Evolutionary conservation across 2,797 vertebrate species (phyloP), one percentile per base, ranked within the genome.

Genomic region (Pangasius sanitwongsei): DNA sequence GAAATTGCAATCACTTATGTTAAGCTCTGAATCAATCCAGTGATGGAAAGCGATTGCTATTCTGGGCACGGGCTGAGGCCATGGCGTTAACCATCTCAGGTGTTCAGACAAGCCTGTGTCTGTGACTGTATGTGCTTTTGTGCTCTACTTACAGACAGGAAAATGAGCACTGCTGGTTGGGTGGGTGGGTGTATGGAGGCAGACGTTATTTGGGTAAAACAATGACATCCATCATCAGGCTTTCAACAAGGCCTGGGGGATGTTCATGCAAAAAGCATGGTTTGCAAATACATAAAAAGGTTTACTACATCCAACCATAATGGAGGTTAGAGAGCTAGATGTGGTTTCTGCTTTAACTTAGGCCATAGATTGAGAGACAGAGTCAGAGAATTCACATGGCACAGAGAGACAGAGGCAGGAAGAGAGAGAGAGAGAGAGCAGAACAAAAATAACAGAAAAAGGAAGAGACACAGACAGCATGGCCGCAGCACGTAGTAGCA

Each of bases 401-500:
- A 92, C 25, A 82, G 67, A 87, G 65, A 69, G 87, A 80, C 83
- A 90, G 85, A 57, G 67, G 44, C 55, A 77, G 90, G 87, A 87
- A 88, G 88, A 83, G 82, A 48, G 87, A 90, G 59, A 69, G 18
- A 50, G 15, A 25, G 74, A 78, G 65, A 67, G 55, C 59, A 48
- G 59, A 70, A 57, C 63, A 70, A 81, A 81, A 70, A 85, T 41
- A 78, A 55, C 88, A 69, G 13, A 81, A 61, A 69, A 50, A 77
- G 74, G 77, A 37, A 81, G 25, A 63, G 53, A 50, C 86, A 90
- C 89, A 89, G 83, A 86, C 85, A 81, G 91, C 83, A 82, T 89
- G 89, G 89, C 92, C 87, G 91, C 87, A 91, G 92, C 93, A 93
- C 94, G 94, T 94, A 95, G 94, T 93, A 89, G 94, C 91, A 92